Conservation (phyloP, 2,888 invertebrate species). For the Polydrusus cervinus region DNA sequence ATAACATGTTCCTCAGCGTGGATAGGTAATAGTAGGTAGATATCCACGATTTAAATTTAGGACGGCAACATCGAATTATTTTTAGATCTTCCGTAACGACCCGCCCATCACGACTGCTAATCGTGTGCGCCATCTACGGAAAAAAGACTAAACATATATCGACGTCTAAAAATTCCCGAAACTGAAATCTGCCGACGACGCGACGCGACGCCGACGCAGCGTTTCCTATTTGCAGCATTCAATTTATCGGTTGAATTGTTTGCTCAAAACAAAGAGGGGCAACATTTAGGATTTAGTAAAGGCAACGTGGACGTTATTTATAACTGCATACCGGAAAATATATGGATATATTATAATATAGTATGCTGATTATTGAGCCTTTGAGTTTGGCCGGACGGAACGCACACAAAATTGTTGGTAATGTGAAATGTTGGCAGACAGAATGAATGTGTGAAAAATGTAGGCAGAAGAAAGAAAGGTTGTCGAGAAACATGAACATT, state of each 20-base stretch:
- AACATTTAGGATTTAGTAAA: no score
- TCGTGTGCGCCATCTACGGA: background rate
- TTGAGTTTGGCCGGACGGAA: no score
- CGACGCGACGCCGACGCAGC: background rate
- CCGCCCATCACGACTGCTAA: slow-evolving; percentile 12
- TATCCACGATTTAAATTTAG: background rate
- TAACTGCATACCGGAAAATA: no score
- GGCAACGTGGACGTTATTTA: no score
- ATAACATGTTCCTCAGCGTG: no score
- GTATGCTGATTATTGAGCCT: no score
- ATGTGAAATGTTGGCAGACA: no score
- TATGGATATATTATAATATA: no score
- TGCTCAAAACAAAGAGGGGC: slow-evolving; percentile 4
- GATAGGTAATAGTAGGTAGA: background rate
- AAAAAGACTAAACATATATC: background rate
- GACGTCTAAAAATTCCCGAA: slow-evolving; percentile 6
- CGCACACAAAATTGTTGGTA: no score
- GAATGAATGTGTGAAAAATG: no score
- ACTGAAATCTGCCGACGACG: background rate
- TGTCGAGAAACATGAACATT: no score
- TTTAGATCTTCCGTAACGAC: background rate
- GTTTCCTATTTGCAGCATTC: background rate
- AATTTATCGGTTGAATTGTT: background rate
- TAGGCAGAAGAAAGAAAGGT: no score
- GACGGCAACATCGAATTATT: slow-evolving; percentile 6